Base-by-base conservation (phyloP, 2,888 invertebrate species). In the Andrena minutula region DNA sequence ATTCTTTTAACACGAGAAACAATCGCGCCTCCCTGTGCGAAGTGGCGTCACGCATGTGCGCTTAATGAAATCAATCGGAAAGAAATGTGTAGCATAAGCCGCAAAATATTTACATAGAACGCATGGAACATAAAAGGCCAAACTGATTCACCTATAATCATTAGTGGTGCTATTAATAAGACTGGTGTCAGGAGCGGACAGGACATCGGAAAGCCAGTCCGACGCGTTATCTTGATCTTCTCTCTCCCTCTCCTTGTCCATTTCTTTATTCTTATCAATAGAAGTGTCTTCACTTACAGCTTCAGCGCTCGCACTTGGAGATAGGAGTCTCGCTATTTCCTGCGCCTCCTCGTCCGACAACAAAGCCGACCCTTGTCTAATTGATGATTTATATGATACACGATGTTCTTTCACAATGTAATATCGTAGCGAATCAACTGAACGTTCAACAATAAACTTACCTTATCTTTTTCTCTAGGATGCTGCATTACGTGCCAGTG, bases 331-430 rank as follows among this genome's bases (percentile, higher is more conserved):
- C 88, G 97, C 97, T 88, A 98, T 97, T 95, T 98, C 98, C 94
- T 97, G 97, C 88, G 98, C 98, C 94, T 98, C 98, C 94, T 98
- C 98, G 94, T 98, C 98, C 81, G 97, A 97, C 92, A 97, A 95
- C 92, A 97, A 95, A 92, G 96, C 96, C 94, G 92, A 90, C 71
- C 97, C 97, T 95, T 97, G 96, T 94, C 97, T 97, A 94, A 84
- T 89, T 87, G 75, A 89, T 88, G 80, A 91, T 91, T 86, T 51
- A 71, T 49, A 83, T 68, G 68, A 78, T 83, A 61, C 64, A 83
- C 16, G 16, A 63, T 72, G 75, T 26, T 65, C 60, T 66, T 49
- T 66, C 47, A 41, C 12, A 69, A n/a, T 75, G 63, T 64, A 77
- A 65, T 75, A 63, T 74, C 20, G 64, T 51, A 49, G 41, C 68